These are phyloP conservation scores for Oncorhynchus tshawytscha DNA, from an alignment of 2,113 vertebrate species.

Conservation along the genomic window DNA sequence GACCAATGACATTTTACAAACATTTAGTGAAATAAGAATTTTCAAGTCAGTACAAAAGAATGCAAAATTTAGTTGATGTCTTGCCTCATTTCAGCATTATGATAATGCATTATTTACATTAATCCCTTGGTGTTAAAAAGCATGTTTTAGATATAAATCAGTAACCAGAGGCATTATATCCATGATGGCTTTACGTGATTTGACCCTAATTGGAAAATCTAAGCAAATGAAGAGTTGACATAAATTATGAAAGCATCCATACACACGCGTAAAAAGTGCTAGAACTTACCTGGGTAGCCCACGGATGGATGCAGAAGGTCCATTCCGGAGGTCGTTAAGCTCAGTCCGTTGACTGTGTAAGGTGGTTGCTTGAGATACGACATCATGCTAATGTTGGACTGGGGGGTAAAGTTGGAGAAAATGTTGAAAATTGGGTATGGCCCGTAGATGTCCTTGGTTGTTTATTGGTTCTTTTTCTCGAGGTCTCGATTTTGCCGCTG, in stretches of 20 bases:
- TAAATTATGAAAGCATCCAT: neutral
- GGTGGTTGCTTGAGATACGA: slow-evolving; percentile 99
- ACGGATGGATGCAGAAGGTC: slow-evolving; percentile 96
- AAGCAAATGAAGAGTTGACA: neutral
- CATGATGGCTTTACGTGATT: slow-evolving; percentile 51
- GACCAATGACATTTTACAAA: neutral
- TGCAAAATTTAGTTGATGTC: neutral
- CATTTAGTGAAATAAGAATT: neutral
- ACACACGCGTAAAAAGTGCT: neutral
- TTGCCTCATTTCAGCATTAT: slow-evolving; percentile 9
- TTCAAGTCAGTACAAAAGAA: neutral
- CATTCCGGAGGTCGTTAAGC: slow-evolving; percentile 97
- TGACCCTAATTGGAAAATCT: neutral
- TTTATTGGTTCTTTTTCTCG: slow-evolving; percentile 27
- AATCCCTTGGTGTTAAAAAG: slow-evolving; percentile 6
- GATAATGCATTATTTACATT: slow-evolving; percentile 32
- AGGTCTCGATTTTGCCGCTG: slow-evolving; percentile 25
- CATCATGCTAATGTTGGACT: slow-evolving; percentile 99
- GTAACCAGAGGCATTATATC: slow-evolving; percentile 71
- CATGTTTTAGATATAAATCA: neutral
- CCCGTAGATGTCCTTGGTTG: slow-evolving; percentile 52
- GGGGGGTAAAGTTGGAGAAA: slow-evolving; percentile 79
- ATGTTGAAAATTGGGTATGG: slow-evolving; percentile 66
- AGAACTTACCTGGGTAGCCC: slow-evolving; percentile 91
- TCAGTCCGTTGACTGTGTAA: slow-evolving; percentile 98